Evolutionary conservation across 2,797 vertebrate species (phyloP), one percentile per base, ranked within the genome.

Genomic region (Acrossocheilus fasciatus): DNA sequence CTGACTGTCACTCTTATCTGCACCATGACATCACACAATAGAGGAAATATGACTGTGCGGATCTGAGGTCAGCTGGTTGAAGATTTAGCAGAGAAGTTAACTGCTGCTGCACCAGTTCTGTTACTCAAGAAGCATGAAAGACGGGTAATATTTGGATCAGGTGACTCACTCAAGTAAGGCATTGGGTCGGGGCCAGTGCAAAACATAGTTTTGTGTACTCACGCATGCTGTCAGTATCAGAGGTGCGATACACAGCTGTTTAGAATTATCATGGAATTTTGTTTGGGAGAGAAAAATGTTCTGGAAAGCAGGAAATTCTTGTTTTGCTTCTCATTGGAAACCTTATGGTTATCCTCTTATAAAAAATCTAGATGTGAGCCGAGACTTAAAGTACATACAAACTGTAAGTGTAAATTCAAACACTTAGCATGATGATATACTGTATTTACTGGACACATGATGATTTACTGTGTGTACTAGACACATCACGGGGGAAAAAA

Each of bases 211-310:
- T 45, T 73, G 72, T 78, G 76, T 83, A 87, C 59, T 86, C 82
- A 87, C 62, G 82, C 80, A 87, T 70, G 36, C 84, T 80, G 66
- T 87, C 62, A 83, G 83, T 85, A 87, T 76, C 74, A 88, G 86
- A 85, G 39, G 87, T 87, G 88, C 23, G 75, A 87, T 69, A 86
- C 85, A 87, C 90, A 90, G 90, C 87, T 91, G 89, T 86, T 89
- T 86, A 62, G 78, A 89, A 89, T 91, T 90, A 90, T 64, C 15
- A 6, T 84, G 89, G 90, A 89, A 90, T 91, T 89, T 88, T 87
- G 90, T 89, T 90, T 84, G 76, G 86, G 88, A 79, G 83, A 39
- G 84, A 82, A 79, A 70, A 73, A 76, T 88, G 84, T 87, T 90
- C 86, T 87, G 88, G 88, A 88, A 86, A 88, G 84, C 76, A 41